These are phyloP conservation scores for Heliconius charithonia DNA, from an alignment of 2,888 invertebrate species.

Conservation along the genomic window DNA sequence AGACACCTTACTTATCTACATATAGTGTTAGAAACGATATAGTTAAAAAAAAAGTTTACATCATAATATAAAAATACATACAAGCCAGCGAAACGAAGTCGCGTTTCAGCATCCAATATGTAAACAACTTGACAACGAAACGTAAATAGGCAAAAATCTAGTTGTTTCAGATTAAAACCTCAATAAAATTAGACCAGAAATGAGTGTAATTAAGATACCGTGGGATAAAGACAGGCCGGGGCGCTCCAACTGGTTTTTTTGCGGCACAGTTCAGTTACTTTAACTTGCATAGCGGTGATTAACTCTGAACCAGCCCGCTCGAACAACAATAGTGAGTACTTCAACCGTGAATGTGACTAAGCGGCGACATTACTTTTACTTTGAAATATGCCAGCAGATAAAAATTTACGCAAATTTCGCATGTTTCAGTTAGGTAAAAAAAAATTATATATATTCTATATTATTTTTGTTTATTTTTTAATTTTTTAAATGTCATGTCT, in stretches of 20 bases:
- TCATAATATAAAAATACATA: no score
- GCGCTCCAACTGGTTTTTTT: constrained; percentile 42
- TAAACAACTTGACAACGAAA: not conserved
- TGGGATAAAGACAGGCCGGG: constrained; percentile 36
- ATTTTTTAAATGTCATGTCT: no score
- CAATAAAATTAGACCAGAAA: constrained; percentile 23
- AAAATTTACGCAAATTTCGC: not conserved
- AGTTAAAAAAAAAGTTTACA: no score
- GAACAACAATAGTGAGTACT: constrained; percentile 31
- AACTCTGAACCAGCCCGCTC: constrained; percentile 39
- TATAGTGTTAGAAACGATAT: no score
- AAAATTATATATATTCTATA: no score
- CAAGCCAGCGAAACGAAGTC: no score
- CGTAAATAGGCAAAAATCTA: not conserved
- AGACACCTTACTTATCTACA: no score
- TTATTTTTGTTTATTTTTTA: no score
- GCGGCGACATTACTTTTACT: constrained; percentile 30
- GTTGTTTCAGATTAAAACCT: not conserved
- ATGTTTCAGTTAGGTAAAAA: constrained; percentile 1
- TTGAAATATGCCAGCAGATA: constrained; percentile 11
- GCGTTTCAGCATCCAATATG: no score
- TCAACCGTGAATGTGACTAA: constrained; percentile 38
- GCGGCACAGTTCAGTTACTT: constrained; percentile 42
- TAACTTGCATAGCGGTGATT: constrained; percentile 43
- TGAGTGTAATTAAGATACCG: constrained; percentile 34